Evolutionary conservation across 2,888 invertebrate genomes (phyloP).

Genomic region (Cremastinae sp.): DNA sequence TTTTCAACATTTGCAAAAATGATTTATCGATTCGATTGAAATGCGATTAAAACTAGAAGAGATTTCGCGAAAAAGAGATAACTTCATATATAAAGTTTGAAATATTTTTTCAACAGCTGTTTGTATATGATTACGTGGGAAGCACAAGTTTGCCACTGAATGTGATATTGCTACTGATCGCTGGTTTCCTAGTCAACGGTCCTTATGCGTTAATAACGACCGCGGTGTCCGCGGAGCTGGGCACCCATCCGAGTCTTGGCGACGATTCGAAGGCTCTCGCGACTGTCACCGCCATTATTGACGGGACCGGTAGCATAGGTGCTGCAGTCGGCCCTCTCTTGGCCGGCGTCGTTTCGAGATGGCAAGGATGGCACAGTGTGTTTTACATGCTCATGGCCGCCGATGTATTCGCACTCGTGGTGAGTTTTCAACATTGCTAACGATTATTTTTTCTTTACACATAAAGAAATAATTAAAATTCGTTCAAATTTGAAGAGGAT

Average conservation of each 20-base stretch:
- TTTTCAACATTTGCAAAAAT: too few relatives aligned
- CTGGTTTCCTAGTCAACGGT: conserved; percentile 94
- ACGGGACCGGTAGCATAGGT: conserved; percentile 96
- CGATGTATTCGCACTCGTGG: conserved; percentile 88
- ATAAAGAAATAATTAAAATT: too few relatives aligned
- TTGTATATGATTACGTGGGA: conserved; percentile 89
- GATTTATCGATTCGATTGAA: too few relatives aligned
- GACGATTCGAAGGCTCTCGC: conserved; percentile 95
- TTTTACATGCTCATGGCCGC: conserved; percentile 95
- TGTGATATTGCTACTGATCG: conserved; percentile 86
- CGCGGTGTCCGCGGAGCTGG: conserved; percentile 96
- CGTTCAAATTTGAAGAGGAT: too few relatives aligned
- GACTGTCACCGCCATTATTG: conserved; percentile 98
- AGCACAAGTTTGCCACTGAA: conserved; percentile 84
- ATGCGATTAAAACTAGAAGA: too few relatives aligned
- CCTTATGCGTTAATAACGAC: conserved; percentile 98
- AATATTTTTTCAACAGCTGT: conserved; percentile 84
- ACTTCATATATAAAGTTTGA: too few relatives aligned
- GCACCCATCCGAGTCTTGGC: conserved; percentile 91
- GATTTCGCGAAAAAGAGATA: too few relatives aligned
- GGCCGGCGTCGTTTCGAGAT: conserved; percentile 89
- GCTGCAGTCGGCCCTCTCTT: conserved; percentile 96
- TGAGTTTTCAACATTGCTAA: conserved; percentile 79
- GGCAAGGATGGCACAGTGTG: conserved; percentile 90
- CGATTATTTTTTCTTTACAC: too few relatives aligned